Percentiles rank a stretch among this genome's conserved stretches.
Evolutionary conservation across 2,888 invertebrate species (phyloP).

Genomic region (Macrosiphum euphorbiae): DNA sequence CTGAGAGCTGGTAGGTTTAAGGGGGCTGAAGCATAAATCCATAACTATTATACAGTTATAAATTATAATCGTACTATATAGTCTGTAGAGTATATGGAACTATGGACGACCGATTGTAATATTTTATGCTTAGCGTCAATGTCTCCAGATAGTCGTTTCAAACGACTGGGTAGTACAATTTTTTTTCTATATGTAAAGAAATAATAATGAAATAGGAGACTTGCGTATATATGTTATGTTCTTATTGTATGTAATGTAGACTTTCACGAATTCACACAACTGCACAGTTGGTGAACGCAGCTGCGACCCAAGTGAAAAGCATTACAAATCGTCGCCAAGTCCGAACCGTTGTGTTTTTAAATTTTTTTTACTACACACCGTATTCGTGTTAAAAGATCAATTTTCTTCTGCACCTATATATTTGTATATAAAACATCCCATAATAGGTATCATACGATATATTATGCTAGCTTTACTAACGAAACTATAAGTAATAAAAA

Average conservation of each 20-base stretch:
- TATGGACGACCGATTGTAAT: neutral
- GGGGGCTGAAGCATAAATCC: neutral
- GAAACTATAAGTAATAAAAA: neutral
- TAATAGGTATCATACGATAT: neutral
- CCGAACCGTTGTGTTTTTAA: neutral
- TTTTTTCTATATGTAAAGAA: neutral
- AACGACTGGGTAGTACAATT: neutral
- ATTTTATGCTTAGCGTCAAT: neutral
- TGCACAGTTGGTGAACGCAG: neutral
- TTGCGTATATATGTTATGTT: neutral
- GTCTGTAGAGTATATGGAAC: too few species aligned
- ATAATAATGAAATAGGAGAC: neutral
- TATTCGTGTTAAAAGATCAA: neutral
- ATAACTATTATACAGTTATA: neutral
- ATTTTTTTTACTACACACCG: neutral
- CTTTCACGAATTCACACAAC: neutral
- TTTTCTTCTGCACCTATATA: neutral
- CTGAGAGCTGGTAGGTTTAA: too few species aligned
- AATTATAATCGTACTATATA: too few species aligned
- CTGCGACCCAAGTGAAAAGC: conserved; percentile 9
- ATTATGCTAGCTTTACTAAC: neutral
- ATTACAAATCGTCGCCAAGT: neutral
- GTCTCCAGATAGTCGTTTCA: neutral
- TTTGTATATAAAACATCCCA: neutral
- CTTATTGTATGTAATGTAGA: neutral